Evolutionary conservation across 2,888 invertebrate species (phyloP).

Genomic region (Druceiella hillmani): DNA sequence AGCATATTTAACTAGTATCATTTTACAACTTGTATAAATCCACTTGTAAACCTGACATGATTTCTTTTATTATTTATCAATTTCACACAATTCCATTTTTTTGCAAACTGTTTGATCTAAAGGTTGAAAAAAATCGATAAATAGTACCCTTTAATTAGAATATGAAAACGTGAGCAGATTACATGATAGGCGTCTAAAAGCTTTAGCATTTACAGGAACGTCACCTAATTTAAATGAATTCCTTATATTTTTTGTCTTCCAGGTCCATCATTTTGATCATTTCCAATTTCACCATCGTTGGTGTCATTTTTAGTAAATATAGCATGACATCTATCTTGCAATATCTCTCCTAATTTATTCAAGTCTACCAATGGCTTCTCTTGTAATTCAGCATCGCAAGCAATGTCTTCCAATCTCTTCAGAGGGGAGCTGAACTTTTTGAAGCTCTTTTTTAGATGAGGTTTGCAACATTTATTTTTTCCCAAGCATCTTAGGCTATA

Average conservation of each 20-base stretch:
- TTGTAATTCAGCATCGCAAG: slow-evolving; percentile 94
- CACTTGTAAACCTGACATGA: too few species aligned
- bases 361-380: slow-evolving; percentile 92
- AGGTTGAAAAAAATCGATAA: too few species aligned
- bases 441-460: slow-evolving; percentile 87
- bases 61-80: too few species aligned
- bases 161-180: too few species aligned
- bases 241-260: slow-evolving; percentile 50
- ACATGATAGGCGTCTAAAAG: too few species aligned
- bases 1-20: too few species aligned
- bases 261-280: slow-evolving; percentile 35
- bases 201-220: slow-evolving; percentile 93
- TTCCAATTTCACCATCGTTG: slow-evolving; percentile 31
- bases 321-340: slow-evolving; percentile 75
- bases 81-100: too few species aligned
- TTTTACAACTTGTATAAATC: too few species aligned
- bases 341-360: slow-evolving; percentile 76
- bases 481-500: too few species aligned
- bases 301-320: slow-evolving; percentile 68
- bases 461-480: too few species aligned
- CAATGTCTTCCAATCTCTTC: slow-evolving; percentile 89
- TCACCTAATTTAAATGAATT: slow-evolving; percentile 88
- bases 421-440: slow-evolving; percentile 90
- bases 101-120: too few species aligned
- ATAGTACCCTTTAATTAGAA: too few species aligned